Base-by-base conservation (phyloP, 1,140 invertebrate genomes). In the Lordiphosa mommai region DNA sequence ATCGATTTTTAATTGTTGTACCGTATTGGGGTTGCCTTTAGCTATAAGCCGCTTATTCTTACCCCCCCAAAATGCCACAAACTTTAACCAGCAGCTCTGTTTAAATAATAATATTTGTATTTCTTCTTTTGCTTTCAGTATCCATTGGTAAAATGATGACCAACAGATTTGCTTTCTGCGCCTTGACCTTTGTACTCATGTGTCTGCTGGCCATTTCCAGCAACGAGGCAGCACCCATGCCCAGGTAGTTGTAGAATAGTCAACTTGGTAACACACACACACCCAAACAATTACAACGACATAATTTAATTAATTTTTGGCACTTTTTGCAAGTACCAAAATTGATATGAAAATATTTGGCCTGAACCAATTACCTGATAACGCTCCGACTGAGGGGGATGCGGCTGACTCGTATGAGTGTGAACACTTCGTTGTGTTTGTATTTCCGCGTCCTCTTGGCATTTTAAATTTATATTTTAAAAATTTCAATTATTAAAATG, bases 211-310 rank as follows among this genome's bases (percentile, higher is more conserved):
- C 82, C 34, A 66, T 87, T 29, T 79, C 87, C n/a, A 70, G 61
- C 52, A 67, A 56, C 33, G 79, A 88, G 12, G 79, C 69, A 13
- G 87, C 87, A 12, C 87, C 87, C 51, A 88, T 88, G 87, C 87
- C 87, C 84, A 88, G 87, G 87, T 88, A 88, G 87, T 88, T 70
- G 87, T 82, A 72, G 16, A 70, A 55, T 53, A 43, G 40, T 23
- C 40, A 27, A 43, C 27, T 43, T 17, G 16, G 37, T 43, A 29
- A 20, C 36, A 20, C 34, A 8, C 63, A 58, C n/a, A 33, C 36
- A 53, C 5, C 33, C 20, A 14, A 20, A 36, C 29, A 17, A 33
- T 46, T 41, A 16, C 49, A 27, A 6, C n/a, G 33, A 55, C 36
- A 60, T 65, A 52, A 69, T 17, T 61, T 64, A 76, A 82, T 76